A percentile compares a stretch with the other conserved stretches of the same genome.
Conservation (phyloP, 2,888 invertebrate species). For the Cordilura impudica region DNA sequence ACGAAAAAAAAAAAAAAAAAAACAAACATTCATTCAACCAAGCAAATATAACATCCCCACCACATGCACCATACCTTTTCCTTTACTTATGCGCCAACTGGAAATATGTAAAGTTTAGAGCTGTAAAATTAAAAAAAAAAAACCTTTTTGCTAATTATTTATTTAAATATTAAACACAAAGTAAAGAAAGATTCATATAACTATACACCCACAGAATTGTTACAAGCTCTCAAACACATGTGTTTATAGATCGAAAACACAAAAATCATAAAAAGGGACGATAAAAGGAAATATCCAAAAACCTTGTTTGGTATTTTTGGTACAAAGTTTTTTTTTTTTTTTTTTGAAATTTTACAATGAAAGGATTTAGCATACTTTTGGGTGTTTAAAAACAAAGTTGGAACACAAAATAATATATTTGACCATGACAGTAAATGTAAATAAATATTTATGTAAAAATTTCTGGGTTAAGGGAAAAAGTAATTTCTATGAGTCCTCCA, state of each 20-base stretch:
- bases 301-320: neutral
- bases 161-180: slow-evolving; percentile 77
- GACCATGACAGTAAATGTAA: slow-evolving; percentile 5
- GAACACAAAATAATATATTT: slow-evolving; percentile 23
- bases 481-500: neutral
- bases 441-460: neutral
- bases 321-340: slow-evolving; percentile 12
- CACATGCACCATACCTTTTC: neutral
- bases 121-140: slow-evolving; percentile 30
- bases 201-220: slow-evolving; percentile 13
- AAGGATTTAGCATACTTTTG: slow-evolving; percentile 55
- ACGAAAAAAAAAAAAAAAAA: slow-evolving; percentile 54
- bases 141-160: slow-evolving; percentile 75
- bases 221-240: neutral
- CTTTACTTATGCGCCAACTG: neutral
- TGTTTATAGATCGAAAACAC: slow-evolving; percentile 2
- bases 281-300: slow-evolving; percentile 28
- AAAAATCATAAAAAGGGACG: slow-evolving; percentile 3
- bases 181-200: slow-evolving; percentile 58
- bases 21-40: slow-evolving; percentile 51
- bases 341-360: slow-evolving; percentile 11
- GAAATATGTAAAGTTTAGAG: slow-evolving; percentile 19
- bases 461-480: neutral
- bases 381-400: slow-evolving; percentile 21
- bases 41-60: slow-evolving; percentile 48